Base-by-base conservation (phyloP, 2,113 vertebrate species). In the Engystomops pustulosus region DNA sequence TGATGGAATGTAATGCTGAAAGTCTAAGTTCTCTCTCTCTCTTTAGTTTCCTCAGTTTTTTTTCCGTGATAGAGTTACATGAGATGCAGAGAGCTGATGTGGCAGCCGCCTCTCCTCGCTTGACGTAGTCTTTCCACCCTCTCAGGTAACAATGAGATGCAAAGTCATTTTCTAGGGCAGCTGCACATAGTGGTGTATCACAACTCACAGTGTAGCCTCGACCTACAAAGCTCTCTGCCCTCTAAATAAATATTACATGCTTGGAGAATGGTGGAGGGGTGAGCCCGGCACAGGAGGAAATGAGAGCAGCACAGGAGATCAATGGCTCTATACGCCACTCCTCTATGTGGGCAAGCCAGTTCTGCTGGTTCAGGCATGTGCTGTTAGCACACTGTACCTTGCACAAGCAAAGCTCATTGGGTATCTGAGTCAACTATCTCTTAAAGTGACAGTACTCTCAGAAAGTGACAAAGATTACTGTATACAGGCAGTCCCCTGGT, bases 141-240 rank as follows among this genome's bases (percentile, higher is more conserved):
- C 90, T 90, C 94, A 93, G 94, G 93, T 94, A 92, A 85, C 89
- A 85, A 25, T 83, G 71, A 49, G 47, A 17, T 41, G 12, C 12
- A 76, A 75, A 30, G 4, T 78, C 49, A 25, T 34, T 25, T 47
- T 74, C 2, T 44, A 74, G 69, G 4, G n/a, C 68, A 44, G 38
- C 36, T 69, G 38, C 18, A 23, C 3, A 25, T 8, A 20, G n/a
- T 2, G 25, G 3, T 23, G 11, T 72, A 72, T 49, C 25, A 1
- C 70, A 47, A 30, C 14, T 45, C 2, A 70, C 47, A 76, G 30
- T 23, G 68, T 38, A 25, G 55, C 3, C 80, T 38, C 20, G 49
- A 44, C 41, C 79, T 36, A 34, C 60, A 38, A n/a, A 67, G 3
- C 60, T 27, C 10, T 8, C 0, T 69, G 49, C 74, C 74, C 49